Conservation (phyloP, 1,140 invertebrate species). For the Doryteuthis pealeii region DNA sequence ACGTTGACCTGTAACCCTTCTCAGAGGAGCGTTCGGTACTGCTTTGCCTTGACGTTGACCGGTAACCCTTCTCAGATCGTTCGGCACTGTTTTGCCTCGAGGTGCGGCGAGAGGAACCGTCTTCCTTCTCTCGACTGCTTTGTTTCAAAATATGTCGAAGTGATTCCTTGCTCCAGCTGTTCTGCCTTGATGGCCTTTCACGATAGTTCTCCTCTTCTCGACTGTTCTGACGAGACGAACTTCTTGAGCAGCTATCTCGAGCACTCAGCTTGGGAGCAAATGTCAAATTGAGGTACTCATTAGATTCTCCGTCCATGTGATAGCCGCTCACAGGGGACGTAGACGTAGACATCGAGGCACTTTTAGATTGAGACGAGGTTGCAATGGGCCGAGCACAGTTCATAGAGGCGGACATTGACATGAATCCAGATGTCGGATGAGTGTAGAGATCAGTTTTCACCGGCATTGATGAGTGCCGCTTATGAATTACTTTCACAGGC, state of each 20-base stretch:
- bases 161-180: neutral
- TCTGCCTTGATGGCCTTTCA: neutral
- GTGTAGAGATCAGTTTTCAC: slow-evolving; percentile 2
- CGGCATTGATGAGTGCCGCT: neutral
- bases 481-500: neutral
- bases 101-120: no score
- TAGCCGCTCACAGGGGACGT: neutral
- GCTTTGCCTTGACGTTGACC: no score
- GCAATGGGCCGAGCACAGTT: neutral
- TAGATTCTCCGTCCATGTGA: neutral
- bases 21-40: no score
- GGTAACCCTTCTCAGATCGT: no score
- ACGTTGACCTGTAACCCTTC: no score
- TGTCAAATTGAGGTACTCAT: slow-evolving; percentile 2
- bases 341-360: neutral
- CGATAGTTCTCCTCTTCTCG: neutral
- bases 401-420: neutral
- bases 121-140: no score
- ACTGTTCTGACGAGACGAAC: neutral
- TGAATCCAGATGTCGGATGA: neutral
- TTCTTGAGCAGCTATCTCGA: no score
- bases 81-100: no score
- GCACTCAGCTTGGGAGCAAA: neutral
- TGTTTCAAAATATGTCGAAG: no score
- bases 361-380: neutral